phyloP scores from a whole-genome alignment of 2,113 vertebrate genomes.

The Hassar affinis region DNA sequence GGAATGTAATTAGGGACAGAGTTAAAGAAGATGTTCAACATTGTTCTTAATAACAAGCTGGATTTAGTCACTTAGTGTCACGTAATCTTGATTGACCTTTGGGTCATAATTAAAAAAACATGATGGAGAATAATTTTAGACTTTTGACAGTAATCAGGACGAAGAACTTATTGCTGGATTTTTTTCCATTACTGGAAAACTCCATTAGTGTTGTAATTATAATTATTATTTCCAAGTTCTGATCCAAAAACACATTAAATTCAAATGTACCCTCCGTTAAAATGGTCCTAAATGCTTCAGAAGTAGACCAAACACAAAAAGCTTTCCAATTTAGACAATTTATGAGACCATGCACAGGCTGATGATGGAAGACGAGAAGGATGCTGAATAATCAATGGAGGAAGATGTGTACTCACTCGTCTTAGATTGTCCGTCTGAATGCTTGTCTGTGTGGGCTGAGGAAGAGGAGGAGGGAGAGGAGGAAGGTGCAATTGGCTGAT shows the following conservation, averaged over 20 bases:
- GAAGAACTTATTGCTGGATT: not conserved
- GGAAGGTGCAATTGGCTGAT: slow-evolving; percentile 81
- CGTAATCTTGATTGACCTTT: not conserved
- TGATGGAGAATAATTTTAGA: not conserved
- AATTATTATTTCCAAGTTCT: not conserved
- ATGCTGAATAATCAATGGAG: not conserved
- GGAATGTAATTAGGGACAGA: not conserved
- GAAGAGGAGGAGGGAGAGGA: slow-evolving; percentile 45
- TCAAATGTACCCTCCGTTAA: not conserved
- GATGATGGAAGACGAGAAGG: not conserved
- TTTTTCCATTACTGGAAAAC: no score
- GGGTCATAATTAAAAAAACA: not conserved
- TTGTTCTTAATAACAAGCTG: not conserved
- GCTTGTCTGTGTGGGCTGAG: slow-evolving; percentile 50
- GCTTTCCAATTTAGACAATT: not conserved
- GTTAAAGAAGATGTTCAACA: not conserved
- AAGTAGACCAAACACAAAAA: not conserved
- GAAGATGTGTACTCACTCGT: slow-evolving; percentile 37
- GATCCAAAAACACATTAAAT: not conserved
- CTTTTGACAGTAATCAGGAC: not conserved
- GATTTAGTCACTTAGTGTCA: not conserved
- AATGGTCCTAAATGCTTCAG: not conserved
- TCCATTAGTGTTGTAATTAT: not conserved
- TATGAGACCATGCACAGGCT: not conserved
- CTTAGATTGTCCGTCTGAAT: slow-evolving; percentile 50